Evolutionary conservation across 2,797 vertebrate species (phyloP).

Genomic region (Cetoscarus ocellatus): DNA sequence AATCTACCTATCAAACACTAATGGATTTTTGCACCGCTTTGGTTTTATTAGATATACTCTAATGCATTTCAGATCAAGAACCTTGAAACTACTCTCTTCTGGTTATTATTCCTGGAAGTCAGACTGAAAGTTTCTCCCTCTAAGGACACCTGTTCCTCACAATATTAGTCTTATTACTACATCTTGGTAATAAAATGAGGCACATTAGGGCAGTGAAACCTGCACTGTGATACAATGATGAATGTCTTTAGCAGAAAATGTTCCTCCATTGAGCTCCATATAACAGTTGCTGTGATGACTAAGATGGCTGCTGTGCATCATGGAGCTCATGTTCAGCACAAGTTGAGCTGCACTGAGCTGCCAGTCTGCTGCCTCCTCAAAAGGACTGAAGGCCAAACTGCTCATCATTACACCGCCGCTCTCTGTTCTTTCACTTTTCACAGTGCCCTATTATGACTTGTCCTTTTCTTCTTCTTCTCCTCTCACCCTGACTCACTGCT

Average conservation of each 20-base stretch:
- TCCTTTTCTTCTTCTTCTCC: constrained; percentile 60
- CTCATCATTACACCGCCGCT: constrained; percentile 62
- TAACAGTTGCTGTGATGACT: constrained; percentile 80
- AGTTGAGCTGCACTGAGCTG: constrained; percentile 47
- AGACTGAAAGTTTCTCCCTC: neutral
- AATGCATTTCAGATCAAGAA: too few species aligned
- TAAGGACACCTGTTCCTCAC: neutral
- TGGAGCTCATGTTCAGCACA: constrained; percentile 66
- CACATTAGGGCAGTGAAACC: neutral
- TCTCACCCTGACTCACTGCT: constrained; percentile 76
- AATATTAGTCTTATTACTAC: neutral
- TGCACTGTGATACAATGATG: constrained; percentile 32
- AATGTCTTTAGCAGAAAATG: constrained; percentile 41
- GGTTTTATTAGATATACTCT: too few species aligned
- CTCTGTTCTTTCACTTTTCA: constrained; percentile 40
- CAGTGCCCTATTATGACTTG: constrained; percentile 53
- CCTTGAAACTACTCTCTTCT: neutral
- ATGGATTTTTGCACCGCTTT: too few species aligned
- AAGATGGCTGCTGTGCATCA: constrained; percentile 67
- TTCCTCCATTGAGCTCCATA: constrained; percentile 26
- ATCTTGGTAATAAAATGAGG: constrained; percentile 7
- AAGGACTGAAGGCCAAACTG: constrained; percentile 78
- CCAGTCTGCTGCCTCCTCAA: constrained; percentile 71
- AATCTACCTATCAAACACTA: too few species aligned
- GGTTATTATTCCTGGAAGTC: neutral